These are phyloP conservation scores for Bubo bubo DNA, from an alignment of 2,113 vertebrate species.

Conservation along the genomic window DNA sequence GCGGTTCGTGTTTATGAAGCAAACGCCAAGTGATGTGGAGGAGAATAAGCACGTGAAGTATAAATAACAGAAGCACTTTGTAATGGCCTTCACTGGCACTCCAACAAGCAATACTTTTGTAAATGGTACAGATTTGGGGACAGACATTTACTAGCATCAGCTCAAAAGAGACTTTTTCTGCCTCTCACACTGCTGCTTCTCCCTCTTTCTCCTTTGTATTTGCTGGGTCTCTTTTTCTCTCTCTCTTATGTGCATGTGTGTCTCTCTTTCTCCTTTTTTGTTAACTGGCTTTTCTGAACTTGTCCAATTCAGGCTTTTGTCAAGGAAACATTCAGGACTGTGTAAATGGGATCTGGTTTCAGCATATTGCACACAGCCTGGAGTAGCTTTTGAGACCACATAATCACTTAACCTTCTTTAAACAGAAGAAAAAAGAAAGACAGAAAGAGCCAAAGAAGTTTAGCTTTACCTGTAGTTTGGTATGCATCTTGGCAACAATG, in stretches of 20 bases:
- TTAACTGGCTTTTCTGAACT: constrained; percentile 45
- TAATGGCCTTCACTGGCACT: constrained; percentile 19
- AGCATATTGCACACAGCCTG: constrained; percentile 4
- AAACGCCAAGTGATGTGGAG: constrained; percentile 19
- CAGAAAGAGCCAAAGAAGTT: background rate
- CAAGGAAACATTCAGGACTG: constrained; percentile 29
- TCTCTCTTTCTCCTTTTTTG: background rate
- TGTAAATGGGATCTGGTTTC: constrained; percentile 60
- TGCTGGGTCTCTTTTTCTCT: constrained; percentile 1
- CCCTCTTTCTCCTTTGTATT: background rate
- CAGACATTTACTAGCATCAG: background rate
- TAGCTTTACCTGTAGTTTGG: constrained; percentile 43
- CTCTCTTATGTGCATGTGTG: background rate
- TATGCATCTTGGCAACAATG: background rate
- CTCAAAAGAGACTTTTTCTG: background rate
- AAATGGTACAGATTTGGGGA: background rate
- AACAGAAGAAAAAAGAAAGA: background rate
- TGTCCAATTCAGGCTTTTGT: constrained; percentile 53
- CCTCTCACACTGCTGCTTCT: background rate
- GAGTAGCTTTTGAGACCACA: constrained; percentile 27
- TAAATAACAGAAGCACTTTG: constrained; percentile 34
- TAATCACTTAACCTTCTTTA: constrained; percentile 40
- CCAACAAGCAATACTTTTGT: constrained; percentile 40
- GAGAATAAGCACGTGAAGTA: constrained; percentile 21
- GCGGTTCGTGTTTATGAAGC: constrained; percentile 24